phyloP scores from a whole-genome alignment of 2,113 vertebrate species.

The Paracanthobrama guichenoti region DNA sequence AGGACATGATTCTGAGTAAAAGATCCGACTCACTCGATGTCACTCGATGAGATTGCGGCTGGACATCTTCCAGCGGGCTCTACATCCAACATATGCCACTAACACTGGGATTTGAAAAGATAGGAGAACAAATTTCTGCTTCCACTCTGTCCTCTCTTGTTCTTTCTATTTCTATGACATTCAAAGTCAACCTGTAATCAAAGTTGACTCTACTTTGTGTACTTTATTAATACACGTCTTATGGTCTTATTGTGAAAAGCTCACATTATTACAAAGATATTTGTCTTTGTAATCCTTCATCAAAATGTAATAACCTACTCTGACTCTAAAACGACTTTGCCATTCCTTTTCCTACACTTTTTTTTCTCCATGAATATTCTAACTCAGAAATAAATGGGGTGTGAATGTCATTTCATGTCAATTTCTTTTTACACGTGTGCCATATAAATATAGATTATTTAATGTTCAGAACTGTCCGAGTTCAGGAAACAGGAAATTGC shows the following conservation, averaged over 20 bases:
- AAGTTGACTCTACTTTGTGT: background rate
- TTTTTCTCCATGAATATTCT: background rate
- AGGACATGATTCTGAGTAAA: background rate
- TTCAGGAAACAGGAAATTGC: background rate
- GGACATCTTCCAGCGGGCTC: background rate
- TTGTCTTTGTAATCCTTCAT: constrained; percentile 16
- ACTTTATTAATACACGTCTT: background rate
- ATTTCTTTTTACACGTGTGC: background rate
- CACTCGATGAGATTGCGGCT: background rate
- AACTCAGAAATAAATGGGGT: background rate
- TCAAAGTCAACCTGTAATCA: background rate
- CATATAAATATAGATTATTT: constrained; percentile 5
- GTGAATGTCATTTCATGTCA: background rate
- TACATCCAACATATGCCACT: background rate
- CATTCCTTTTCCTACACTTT: background rate
- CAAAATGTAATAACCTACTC: constrained; percentile 15
- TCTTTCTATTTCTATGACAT: background rate
- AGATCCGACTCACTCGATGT: background rate
- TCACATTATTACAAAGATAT: background rate
- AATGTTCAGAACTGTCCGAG: background rate
- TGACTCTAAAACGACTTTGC: background rate
- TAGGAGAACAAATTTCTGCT: background rate
- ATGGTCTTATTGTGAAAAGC: background rate
- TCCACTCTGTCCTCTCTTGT: background rate
- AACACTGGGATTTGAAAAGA: background rate